Evolutionary conservation across 2,113 vertebrate species (phyloP).

Genomic region (Channa maculata): DNA sequence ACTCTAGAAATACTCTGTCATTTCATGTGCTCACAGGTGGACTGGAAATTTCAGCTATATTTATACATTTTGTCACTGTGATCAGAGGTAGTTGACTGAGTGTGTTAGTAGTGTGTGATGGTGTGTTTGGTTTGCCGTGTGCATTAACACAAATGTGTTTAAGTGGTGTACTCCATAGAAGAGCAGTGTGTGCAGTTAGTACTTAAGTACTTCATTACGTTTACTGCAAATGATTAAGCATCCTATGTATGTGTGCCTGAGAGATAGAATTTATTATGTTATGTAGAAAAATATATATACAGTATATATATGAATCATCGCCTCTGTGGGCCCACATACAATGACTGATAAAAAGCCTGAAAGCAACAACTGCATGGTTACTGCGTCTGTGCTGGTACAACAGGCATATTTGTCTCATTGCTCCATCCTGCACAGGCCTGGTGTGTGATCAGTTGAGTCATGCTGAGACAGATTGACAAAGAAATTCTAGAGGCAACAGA

Average conservation of each 20-base stretch:
- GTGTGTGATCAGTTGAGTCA: slow-evolving; percentile 34
- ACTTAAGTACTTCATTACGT: not conserved
- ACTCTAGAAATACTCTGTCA: slow-evolving; percentile 2
- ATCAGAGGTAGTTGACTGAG: not conserved
- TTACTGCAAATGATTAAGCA: slow-evolving; percentile 17
- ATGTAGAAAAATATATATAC: slow-evolving; percentile 4
- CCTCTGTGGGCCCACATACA: not conserved
- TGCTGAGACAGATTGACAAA: slow-evolving; percentile 26
- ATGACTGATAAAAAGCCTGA: not conserved
- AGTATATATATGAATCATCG: slow-evolving; percentile 14
- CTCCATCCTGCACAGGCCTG: slow-evolving; percentile 29
- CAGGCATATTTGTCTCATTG: slow-evolving; percentile 52
- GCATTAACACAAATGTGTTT: not conserved
- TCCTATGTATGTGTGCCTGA: not conserved
- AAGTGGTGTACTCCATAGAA: not conserved
- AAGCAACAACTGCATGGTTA: slow-evolving; percentile 9
- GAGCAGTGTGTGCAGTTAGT: slow-evolving; percentile 3
- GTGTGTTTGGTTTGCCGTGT: not conserved
- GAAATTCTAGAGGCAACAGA: slow-evolving; percentile 23
- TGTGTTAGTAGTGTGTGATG: not conserved
- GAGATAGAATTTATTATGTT: slow-evolving; percentile 6
- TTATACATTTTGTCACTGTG: not conserved
- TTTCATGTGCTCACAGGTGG: not conserved
- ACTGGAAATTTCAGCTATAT: slow-evolving; percentile 7
- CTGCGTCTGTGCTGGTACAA: slow-evolving; percentile 5